A percentile compares a stretch with the other conserved stretches of the same genome.
Conservation (phyloP, 2,888 invertebrate genomes). For the Mystacides longicornis region DNA sequence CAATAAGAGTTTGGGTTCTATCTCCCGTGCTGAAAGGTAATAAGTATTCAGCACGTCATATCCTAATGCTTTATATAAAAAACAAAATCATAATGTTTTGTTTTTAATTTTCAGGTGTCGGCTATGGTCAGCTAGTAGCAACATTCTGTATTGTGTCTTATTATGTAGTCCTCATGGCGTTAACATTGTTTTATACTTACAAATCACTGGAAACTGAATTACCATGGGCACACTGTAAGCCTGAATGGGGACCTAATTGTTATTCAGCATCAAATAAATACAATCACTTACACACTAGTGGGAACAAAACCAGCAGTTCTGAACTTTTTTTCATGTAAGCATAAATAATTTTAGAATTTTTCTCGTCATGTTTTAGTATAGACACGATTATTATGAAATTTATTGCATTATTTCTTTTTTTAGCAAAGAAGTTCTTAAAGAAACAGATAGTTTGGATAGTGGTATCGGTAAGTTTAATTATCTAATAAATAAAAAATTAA, state of each 20-base stretch:
- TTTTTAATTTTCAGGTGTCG: constrained; percentile 40
- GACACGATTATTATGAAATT: not conserved
- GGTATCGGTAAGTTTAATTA: constrained; percentile 42
- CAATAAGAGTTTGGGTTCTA: constrained; percentile 57
- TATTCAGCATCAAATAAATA: constrained; percentile 36
- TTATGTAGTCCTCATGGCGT: constrained; percentile 60
- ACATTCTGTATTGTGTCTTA: constrained; percentile 54
- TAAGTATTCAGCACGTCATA: too few species aligned
- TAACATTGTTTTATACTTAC: constrained; percentile 54
- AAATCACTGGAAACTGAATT: constrained; percentile 52
- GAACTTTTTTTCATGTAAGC: constrained; percentile 50
- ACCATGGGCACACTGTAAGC: constrained; percentile 55
- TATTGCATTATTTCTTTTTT: constrained; percentile 7
- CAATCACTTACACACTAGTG: constrained; percentile 13
- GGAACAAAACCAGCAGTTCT: constrained; percentile 39
- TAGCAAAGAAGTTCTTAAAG: constrained; percentile 49
- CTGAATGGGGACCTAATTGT: constrained; percentile 45
- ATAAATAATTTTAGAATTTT: constrained; percentile 5
- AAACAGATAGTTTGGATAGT: constrained; percentile 41
- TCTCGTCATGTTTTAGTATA: not conserved
- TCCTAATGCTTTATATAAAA: not conserved
- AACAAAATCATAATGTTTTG: not conserved
- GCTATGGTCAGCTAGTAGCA: constrained; percentile 49
- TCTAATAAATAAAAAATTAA: too few species aligned
- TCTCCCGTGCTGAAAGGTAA: constrained; percentile 62